phyloP scores from a whole-genome alignment of 2,888 invertebrate genomes.

The Rotaria sp. region DNA sequence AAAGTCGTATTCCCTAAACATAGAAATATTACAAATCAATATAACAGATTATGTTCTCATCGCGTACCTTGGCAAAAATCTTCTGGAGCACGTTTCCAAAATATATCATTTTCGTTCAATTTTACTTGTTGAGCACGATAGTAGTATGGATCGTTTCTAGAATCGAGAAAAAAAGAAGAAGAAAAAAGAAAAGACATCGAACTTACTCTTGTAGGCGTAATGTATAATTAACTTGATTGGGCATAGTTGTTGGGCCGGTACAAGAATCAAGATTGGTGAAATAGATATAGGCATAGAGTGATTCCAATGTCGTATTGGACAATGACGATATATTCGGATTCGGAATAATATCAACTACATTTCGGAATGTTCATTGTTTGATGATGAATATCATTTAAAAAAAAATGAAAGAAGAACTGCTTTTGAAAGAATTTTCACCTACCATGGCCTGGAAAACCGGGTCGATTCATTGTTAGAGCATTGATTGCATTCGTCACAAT shows the following conservation, averaged over 20 bases:
- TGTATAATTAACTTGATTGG: not conserved
- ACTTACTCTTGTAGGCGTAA: not conserved
- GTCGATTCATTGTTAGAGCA: not conserved
- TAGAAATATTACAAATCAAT: not conserved
- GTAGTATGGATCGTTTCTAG: not conserved
- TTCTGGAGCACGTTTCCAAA: constrained; percentile 36
- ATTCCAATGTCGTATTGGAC: not conserved
- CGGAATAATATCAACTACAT: not conserved
- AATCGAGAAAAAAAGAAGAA: not conserved
- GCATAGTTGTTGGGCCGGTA: not conserved
- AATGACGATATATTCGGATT: not conserved
- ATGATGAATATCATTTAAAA: no score
- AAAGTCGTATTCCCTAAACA: not conserved
- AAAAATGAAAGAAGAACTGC: no score
- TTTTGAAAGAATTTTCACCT: no score
- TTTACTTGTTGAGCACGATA: not conserved
- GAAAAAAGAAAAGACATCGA: no score
- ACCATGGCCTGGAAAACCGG: not conserved
- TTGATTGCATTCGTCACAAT: not conserved
- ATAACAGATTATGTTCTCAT: no score
- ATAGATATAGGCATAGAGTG: not conserved
- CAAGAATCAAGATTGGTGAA: not conserved
- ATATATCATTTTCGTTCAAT: not conserved
- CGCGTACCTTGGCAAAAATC: constrained; percentile 34
- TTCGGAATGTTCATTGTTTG: no score